Evolutionary conservation across 2,888 invertebrate species (phyloP).

Genomic region (Serripes groenlandicus): DNA sequence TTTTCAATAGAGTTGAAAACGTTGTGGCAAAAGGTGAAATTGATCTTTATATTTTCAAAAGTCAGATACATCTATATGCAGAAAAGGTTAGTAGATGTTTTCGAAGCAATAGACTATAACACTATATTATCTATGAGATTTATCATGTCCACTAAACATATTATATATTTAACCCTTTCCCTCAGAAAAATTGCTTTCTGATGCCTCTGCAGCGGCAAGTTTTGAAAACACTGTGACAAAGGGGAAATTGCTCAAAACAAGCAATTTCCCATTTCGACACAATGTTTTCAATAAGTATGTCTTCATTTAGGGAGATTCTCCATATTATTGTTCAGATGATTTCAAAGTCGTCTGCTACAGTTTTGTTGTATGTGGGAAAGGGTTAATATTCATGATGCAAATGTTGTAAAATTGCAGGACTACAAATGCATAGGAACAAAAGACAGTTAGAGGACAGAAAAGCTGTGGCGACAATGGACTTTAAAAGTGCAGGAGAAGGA

Average conservation of each 20-base stretch:
- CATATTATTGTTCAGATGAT: too few relatives aligned
- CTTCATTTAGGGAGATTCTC: too few relatives aligned
- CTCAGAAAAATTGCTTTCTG: not conserved
- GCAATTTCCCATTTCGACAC: not conserved
- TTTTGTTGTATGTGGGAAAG: conserved; percentile 1
- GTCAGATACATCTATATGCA: too few relatives aligned
- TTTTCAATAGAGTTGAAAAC: not conserved
- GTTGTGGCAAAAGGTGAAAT: not conserved
- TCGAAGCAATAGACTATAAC: too few relatives aligned
- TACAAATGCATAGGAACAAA: not conserved
- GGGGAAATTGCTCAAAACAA: too few relatives aligned
- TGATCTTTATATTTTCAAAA: not conserved
- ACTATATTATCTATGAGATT: too few relatives aligned
- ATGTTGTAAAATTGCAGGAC: not conserved
- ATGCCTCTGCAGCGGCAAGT: not conserved
- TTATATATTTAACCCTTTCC: not conserved
- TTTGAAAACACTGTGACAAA: not conserved
- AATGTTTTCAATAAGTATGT: not conserved
- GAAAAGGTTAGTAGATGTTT: too few relatives aligned
- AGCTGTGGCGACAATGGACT: conserved; percentile 6
- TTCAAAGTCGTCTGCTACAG: not conserved
- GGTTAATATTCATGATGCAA: too few relatives aligned
- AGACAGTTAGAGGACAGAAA: conserved; percentile 20
- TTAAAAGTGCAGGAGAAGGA: conserved; percentile 93
- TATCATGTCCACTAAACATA: too few relatives aligned